Evolutionary conservation across 2,797 vertebrate species (phyloP).

Genomic region (Mormyrus proboscirostris): DNA sequence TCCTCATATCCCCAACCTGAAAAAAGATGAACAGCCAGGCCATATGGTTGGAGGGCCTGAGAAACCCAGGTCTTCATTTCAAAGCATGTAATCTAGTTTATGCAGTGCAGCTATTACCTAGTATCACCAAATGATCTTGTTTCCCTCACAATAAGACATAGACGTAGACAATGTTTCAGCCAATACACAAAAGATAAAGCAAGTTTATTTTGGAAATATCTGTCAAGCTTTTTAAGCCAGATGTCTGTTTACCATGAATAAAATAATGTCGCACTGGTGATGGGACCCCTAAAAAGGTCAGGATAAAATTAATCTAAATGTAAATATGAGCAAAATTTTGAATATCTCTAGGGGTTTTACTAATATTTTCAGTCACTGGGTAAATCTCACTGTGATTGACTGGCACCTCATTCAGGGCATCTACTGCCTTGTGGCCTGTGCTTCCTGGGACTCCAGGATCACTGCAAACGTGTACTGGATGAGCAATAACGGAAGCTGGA

Average conservation of each 20-base stretch:
- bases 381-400: background rate
- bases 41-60: background rate
- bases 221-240: background rate
- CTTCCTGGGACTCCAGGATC: background rate
- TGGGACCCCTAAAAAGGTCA: background rate
- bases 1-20: background rate
- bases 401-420: background rate
- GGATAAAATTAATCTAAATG: background rate
- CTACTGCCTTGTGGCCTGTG: background rate
- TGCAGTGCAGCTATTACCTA: background rate
- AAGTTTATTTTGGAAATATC: background rate
- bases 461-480: background rate
- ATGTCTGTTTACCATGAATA: background rate
- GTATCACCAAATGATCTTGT: background rate
- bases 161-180: background rate
- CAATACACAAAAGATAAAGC: background rate
- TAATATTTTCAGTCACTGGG: constrained; percentile 3
- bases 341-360: background rate
- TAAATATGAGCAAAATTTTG: background rate
- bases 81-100: background rate
- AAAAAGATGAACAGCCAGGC: background rate
- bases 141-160: background rate
- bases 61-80: background rate
- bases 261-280: background rate
- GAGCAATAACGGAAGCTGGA: background rate